Evolutionary conservation across 2,113 vertebrate species (phyloP), one percentile per base, ranked within the genome.

Genomic region (Ptilonorhynchus violaceus): DNA sequence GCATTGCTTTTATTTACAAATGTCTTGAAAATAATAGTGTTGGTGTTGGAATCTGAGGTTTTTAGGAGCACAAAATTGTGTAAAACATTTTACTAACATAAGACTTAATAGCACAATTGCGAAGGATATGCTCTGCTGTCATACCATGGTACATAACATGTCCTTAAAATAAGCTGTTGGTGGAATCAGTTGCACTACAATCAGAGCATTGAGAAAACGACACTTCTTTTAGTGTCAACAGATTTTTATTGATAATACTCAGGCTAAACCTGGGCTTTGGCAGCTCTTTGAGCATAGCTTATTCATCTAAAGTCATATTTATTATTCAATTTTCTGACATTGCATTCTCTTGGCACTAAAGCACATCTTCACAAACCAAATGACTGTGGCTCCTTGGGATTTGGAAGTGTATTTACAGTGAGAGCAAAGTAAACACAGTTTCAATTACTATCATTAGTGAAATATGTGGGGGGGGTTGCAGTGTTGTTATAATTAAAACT

Each of bases 381-480:
- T 39, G 13, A 55, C 39, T 79, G 18, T 67, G 42, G 9, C 33
- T 92, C 18, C 44, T 85, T 85, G 42, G 84, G 85, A 85, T 88
- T 91, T 88, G 82, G 62, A 93, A 78, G 59, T 72, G 80, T 47
- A 93, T 64, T 93, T 88, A 91, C 15, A 92, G n/a, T 68, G 41
- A 93, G 19, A 90, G 37, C 28, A 85, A 92, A 94, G 59, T 85
- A 95, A 96, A 93, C 69, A 91, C 37, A 56, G n/a, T 69, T 95
- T 92, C 73, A 60, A 59, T 92, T 92, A 58, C 67, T 52, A 41
- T 76, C 35, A 64, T 83, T 77, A 74, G 6, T 53, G 55, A 90
- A 95, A 77, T 91, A 50, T 60, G 42, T 13, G 49, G 11, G 37
- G 25, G 13, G 8, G 4, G 27, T 69, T 75, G 15, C 59, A 72